Conservation (phyloP, 2,888 invertebrate genomes). For the Arge pagana region DNA sequence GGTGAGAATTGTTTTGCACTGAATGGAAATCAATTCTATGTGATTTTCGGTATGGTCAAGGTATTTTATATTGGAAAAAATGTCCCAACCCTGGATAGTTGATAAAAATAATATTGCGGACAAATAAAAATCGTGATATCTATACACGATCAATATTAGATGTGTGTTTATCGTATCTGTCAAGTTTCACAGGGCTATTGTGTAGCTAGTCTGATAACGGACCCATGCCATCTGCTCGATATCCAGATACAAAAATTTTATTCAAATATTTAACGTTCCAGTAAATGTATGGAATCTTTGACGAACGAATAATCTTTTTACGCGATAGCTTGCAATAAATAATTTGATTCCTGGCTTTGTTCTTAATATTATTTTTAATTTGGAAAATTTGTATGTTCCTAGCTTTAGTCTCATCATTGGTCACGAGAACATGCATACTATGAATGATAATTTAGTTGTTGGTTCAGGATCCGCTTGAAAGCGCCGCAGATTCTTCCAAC, state of each 20-base stretch:
- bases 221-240: conserved; percentile 37
- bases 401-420: conserved; percentile 11
- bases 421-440: conserved; percentile 40
- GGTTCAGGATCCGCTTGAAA: conserved; percentile 60
- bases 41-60: background rate
- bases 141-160: conserved; percentile 34
- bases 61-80: background rate
- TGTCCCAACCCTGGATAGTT: conserved; percentile 3
- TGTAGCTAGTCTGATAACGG: conserved; percentile 37
- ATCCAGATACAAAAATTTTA: conserved; percentile 27
- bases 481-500: conserved; percentile 65
- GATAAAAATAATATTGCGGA: conserved; percentile 1
- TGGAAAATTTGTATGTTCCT: background rate
- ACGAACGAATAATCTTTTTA: background rate
- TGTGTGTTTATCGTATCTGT: conserved; percentile 29
- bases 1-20: background rate
- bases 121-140: conserved; percentile 30
- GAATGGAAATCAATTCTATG: background rate
- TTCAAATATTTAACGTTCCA: conserved; percentile 16
- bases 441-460: conserved; percentile 48
- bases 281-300: conserved; percentile 7
- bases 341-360: too few species aligned
- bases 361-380: too few species aligned
- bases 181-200: conserved; percentile 27
- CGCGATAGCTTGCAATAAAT: background rate